Percentiles rank a stretch among this genome's conserved stretches.
phyloP scores from a whole-genome alignment of 1,140 invertebrate species.

The Bathynomus jamesi region DNA sequence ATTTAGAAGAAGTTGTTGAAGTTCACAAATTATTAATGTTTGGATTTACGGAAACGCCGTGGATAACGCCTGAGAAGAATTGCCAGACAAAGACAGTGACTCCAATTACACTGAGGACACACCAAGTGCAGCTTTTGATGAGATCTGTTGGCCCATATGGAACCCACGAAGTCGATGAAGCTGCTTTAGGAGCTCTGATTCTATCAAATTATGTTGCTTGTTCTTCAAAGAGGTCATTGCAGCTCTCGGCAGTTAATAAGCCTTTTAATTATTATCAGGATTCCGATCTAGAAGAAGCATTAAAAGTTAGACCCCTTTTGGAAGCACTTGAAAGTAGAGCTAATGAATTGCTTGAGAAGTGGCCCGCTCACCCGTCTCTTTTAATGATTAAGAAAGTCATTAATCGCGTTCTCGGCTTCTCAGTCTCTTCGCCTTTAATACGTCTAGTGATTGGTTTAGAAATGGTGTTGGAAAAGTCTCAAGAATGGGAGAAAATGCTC shows the following conservation, averaged over 20 bases:
- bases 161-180: constrained; percentile 14
- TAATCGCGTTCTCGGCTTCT: constrained; percentile 65
- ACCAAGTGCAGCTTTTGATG: constrained; percentile 15
- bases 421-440: constrained; percentile 70
- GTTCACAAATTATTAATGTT: constrained; percentile 40
- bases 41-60: constrained; percentile 37
- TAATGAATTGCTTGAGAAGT: constrained; percentile 62
- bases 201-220: constrained; percentile 25
- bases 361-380: constrained; percentile 83
- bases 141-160: constrained; percentile 21
- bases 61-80: constrained; percentile 24
- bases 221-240: constrained; percentile 9
- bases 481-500: constrained; percentile 41
- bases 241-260: constrained; percentile 33
- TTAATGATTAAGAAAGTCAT: constrained; percentile 60
- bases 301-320: constrained; percentile 61
- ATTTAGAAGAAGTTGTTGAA: constrained; percentile 40
- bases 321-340: constrained; percentile 55
- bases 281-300: constrained; percentile 66
- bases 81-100: constrained; percentile 9
- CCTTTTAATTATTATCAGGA: constrained; percentile 79
- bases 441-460: constrained; percentile 86
- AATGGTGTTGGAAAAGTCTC: constrained; percentile 64
- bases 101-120: constrained; percentile 10
- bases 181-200: constrained; percentile 24